Base-by-base conservation (phyloP, 2,113 vertebrate genomes). In the Ictidomys tridecemlineatus region DNA sequence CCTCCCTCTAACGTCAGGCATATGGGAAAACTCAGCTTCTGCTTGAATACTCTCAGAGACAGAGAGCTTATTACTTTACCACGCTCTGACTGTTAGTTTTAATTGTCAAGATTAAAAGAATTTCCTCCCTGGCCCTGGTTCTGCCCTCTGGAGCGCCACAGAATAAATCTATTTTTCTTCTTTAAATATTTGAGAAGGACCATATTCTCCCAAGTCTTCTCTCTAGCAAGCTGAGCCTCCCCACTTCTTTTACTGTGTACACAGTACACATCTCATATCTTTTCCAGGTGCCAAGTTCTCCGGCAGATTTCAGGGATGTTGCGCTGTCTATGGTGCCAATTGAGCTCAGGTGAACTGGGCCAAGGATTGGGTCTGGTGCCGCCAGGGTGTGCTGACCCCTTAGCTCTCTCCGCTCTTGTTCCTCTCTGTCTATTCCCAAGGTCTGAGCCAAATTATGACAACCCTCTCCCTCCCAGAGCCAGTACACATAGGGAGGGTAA, bases 161-260 rank as follows among this genome's bases (percentile, higher is more conserved):
- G 58, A 94, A 61, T 69, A 80, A 89, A 74, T 89, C 39, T 73
- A 69, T 72, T 76, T 79, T 78, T 20, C 78, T 74, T 73, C 70
- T 91, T 89, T n/a, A 92, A 69, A 79, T 85, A 92, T 94, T 94
- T 74, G 84, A 73, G 67, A 85, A 56, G 84, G 13, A 42, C 39
- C 22, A n/a, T 37, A 26, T 72, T 45, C 13, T 53, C 24, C 11
- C 34, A 88, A 58, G 80, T 51, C 58, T 85, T 69, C 48, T 58
- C 34, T 77, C 24, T 34, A 28, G 79, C 74, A 45, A 22, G 56
- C 51, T 5, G 48, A 89, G 48, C 67, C 14, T 94, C 58, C 67
- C 17, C 8, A 2, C 37, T 42, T 45, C 16, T 70, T 42, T 69
- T 34, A 42, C 34, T 84, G 70, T 70, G 34, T n/a, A n/a, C 30